Base-by-base conservation (phyloP, 2,888 invertebrate genomes). In the Bugulina stolonifera region DNA sequence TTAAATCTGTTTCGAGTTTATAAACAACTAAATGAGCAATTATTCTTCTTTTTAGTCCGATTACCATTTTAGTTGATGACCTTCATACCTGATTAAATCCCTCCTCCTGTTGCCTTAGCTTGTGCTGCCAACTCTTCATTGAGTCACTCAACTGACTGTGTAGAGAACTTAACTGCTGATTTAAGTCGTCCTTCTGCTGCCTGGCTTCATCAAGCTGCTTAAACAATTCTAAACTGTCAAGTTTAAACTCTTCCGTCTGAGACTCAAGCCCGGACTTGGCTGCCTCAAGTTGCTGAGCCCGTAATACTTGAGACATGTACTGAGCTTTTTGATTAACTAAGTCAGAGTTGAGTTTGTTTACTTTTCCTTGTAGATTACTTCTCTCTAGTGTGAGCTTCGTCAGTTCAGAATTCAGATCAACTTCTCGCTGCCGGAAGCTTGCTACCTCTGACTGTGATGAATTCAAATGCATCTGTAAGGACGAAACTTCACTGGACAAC, bases 111-210 rank as follows among this genome's bases (percentile, higher is more conserved):
- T 43, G 43, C 43, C 18, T 14, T 32, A 64, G 5, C 32, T 64
- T 2, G 3, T 34, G 3, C 32, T 32, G 25, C 64, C 64, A 64
- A 32, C 32, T 27, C 10, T 10, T 29, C 5, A 64, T n/a, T 14
- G 64, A 64, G 27, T 64, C 64, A 29, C 5, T 29, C 5, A 64
- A 32, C 64, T 64, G 64, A 14, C 18, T 32, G 32, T 64, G 64
- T 10, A 64, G 32, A 64, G 29, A 64, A 5, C n/a, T 32, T 32
- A 64, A 27, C 64, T 64, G 64, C 32, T 32, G 29, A 64, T 27
- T 27, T 32, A 64, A 27, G 5, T 64, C 64, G 32, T 64, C 64
- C 64, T 64, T 64, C n/a, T 64, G 25, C 64, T 64, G 64, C 32
- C 64, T 27, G 2, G 64, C 64, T n/a, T 27, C 64, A 10, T 64